Evolutionary conservation across 2,113 vertebrate genomes (phyloP).

Genomic region (Amia ocellicauda): DNA sequence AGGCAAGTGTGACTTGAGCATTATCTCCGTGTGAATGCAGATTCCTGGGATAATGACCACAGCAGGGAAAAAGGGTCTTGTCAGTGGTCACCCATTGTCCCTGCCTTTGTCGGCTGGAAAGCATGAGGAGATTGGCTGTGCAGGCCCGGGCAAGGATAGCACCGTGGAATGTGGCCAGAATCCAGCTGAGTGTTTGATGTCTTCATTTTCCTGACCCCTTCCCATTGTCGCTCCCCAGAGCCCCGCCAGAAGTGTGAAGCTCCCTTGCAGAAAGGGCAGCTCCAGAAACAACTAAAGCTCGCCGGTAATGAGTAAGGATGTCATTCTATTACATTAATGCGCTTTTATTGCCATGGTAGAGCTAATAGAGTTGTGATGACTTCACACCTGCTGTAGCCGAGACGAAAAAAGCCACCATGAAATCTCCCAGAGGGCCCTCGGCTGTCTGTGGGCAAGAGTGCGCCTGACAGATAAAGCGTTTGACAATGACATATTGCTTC

Average conservation of each 20-base stretch:
- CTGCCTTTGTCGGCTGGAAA: constrained; percentile 67
- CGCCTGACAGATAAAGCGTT: constrained; percentile 65
- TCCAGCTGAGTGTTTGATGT: constrained; percentile 70
- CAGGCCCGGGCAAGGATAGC: constrained; percentile 52
- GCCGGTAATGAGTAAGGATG: constrained; percentile 57
- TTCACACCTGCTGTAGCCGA: constrained; percentile 64
- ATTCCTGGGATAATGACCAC: constrained; percentile 59
- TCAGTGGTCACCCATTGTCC: constrained; percentile 73
- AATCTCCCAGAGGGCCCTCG: constrained; percentile 60
- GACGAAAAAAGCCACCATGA: constrained; percentile 48
- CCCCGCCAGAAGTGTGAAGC: constrained; percentile 44
- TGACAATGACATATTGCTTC: constrained; percentile 72
- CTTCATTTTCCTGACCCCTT: constrained; percentile 63
- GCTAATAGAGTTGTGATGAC: constrained; percentile 75
- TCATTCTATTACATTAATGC: constrained; percentile 63
- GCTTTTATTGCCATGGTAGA: constrained; percentile 62
- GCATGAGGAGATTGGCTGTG: constrained; percentile 63
- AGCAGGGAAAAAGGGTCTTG: constrained; percentile 49
- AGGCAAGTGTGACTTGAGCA: constrained; percentile 49
- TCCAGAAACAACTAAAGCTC: constrained; percentile 41
- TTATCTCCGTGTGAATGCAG: constrained; percentile 74
- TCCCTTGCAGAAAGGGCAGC: constrained; percentile 42
- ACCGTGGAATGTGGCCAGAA: constrained; percentile 63
- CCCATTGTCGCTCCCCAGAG: constrained; percentile 36
- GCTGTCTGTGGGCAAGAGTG: constrained; percentile 64